Evolutionary conservation across 2,797 vertebrate genomes (phyloP).

Genomic region (Xiphophorus birchmanni): DNA sequence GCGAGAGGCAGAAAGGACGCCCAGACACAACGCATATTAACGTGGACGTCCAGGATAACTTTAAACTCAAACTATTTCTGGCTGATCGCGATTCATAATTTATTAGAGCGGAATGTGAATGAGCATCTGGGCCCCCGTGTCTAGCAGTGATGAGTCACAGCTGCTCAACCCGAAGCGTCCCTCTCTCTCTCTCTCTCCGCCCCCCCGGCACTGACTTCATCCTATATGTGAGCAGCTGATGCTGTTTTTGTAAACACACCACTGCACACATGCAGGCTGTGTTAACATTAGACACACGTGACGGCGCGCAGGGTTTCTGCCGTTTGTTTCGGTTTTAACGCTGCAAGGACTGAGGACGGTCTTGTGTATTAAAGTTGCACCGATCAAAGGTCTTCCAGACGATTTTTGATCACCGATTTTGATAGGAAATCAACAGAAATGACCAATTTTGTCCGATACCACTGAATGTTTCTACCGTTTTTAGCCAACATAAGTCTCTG

Average conservation of each 20-base stretch:
- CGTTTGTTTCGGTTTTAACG: slow-evolving; percentile 9
- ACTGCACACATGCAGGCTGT: not conserved
- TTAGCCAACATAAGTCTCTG: not conserved
- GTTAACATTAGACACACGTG: not conserved
- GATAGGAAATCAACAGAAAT: not conserved
- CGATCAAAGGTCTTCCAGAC: not conserved
- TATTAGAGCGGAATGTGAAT: slow-evolving; percentile 62
- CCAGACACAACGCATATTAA: not conserved
- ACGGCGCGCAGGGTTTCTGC: slow-evolving; percentile 22
- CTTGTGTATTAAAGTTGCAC: not conserved
- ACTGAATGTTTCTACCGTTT: not conserved
- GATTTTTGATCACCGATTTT: not conserved
- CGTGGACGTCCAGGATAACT: not conserved
- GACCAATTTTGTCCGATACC: not conserved
- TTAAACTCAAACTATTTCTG: slow-evolving; percentile 38
- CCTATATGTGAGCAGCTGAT: slow-evolving; percentile 44
- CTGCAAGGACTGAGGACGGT: not conserved
- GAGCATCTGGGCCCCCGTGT: slow-evolving; percentile 39
- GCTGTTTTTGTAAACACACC: slow-evolving; percentile 18
- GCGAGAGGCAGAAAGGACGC: slow-evolving; percentile 19
- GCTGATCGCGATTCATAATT: slow-evolving; percentile 24
- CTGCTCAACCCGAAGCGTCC: slow-evolving; percentile 8
- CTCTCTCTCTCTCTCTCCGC: not conserved
- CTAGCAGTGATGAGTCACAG: slow-evolving; percentile 46
- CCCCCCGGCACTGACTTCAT: not conserved